Evolutionary conservation across 35 echinoderm and acorn worm genomes (phyloP).

Genomic region (Apostichopus parvimensis): DNA sequence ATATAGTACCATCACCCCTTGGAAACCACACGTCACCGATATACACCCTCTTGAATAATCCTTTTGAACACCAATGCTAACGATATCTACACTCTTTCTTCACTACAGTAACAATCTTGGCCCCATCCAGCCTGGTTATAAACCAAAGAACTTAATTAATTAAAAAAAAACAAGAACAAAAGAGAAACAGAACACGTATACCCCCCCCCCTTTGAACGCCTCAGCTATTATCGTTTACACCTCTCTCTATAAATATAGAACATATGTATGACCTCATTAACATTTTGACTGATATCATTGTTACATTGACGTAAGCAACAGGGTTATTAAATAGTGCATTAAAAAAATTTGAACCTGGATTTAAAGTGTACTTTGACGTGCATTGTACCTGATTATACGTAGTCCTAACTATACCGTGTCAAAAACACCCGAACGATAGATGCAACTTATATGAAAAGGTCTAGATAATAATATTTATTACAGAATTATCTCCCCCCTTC

Average conservation of each 20-base stretch:
- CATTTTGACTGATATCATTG: background rate
- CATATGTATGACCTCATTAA: background rate
- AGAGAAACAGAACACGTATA: background rate
- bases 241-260: background rate
- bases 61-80: background rate
- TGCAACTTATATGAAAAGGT: no score
- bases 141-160: constrained; percentile 22
- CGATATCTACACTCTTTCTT: constrained; percentile 1
- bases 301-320: constrained; percentile 26
- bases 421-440: no score
- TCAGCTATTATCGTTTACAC: constrained; percentile 27
- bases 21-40: background rate
- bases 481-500: no score
- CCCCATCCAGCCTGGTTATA: constrained; percentile 33
- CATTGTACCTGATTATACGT: no score
- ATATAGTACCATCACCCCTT: background rate
- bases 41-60: no score
- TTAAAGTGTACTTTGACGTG: background rate
- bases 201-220: background rate
- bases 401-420: no score
- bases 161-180: background rate
- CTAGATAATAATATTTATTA: no score
- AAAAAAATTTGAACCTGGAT: background rate
- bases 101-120: constrained; percentile 37
- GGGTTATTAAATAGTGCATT: background rate